Percentiles rank a stretch among this genome's conserved stretches.
phyloP scores from a whole-genome alignment of 2,113 vertebrate genomes.

The Empidonax traillii region DNA sequence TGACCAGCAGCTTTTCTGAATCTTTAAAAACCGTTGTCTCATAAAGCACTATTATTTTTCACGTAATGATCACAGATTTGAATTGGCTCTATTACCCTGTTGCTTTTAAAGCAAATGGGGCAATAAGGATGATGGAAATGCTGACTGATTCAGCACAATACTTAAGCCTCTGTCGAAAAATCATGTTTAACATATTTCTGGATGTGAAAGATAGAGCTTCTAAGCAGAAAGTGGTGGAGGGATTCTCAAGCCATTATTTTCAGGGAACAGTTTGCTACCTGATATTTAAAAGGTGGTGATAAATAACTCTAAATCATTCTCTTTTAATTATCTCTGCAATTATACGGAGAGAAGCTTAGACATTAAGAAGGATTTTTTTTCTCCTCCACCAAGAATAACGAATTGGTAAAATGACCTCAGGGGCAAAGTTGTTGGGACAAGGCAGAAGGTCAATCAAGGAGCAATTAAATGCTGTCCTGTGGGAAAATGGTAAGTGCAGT shows the following conservation, averaged over 20 bases:
- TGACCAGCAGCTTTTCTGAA: background rate
- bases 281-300: conserved; percentile 6
- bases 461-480: conserved; percentile 62
- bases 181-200: background rate
- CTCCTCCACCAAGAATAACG: conserved; percentile 33
- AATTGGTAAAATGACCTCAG: conserved; percentile 57
- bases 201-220: background rate
- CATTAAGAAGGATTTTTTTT: background rate
- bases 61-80: background rate
- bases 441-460: conserved; percentile 66
- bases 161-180: background rate
- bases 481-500: conserved; percentile 24
- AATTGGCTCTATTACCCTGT: background rate
- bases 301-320: background rate
- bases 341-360: conserved; percentile 13
- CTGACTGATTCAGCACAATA: background rate
- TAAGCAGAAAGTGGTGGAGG: background rate
- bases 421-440: conserved; percentile 71
- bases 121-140: background rate
- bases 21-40: background rate
- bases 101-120: background rate
- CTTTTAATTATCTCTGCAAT: conserved; percentile 7
- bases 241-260: background rate
- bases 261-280: background rate
- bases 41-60: background rate